Base-by-base conservation (phyloP, 2,888 invertebrate genomes). In the Dolomedes plantarius region DNA sequence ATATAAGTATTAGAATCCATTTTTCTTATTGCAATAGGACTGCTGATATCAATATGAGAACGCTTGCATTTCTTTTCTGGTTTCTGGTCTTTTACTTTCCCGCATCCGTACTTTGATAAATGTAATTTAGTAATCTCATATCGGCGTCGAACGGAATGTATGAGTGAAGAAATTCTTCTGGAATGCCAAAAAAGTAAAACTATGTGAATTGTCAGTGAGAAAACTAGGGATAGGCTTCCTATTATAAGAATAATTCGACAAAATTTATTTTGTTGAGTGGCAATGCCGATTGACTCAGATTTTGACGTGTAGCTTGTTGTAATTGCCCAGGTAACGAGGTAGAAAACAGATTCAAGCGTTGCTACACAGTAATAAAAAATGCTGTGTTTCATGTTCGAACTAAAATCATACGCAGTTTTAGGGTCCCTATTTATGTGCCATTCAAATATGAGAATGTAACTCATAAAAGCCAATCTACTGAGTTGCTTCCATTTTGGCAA, bases 371-470 rank as follows among this genome's bases (percentile, higher is more conserved):
- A 86, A 16, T 86, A 86, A 0, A 86, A 6, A 23, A 86, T 64
- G 36, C 79, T 75, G 29, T 86, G 85, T 29, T 75, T 86, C 0
- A 86, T 64, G 28, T 86, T 86, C 11, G 79, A 79, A 9, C 62
- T 74, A n/a, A 86, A 79, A 36, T 79, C 74, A 19, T 79, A 86
- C 0, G 68, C 85, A 11, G 78, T 86, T 41, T 46, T 74, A 2
- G 85, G 68, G 46, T 86, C 85, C 23, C 85, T 27, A 56, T 86
- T 78, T n/a, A 86, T 62, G 19, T 86, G 85, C 79, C 78, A 86
- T 39, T 86, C 85, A 23, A 86, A 86, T 31, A 86, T 79, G n/a
- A 86, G 46, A 68, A 86, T 86, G 23, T 79, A 86, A 46, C 78
- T 74, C 74, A 86, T 62, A n/a, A 86, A 86, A 36, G 74, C 74